phyloP scores from a whole-genome alignment of 1,140 invertebrate genomes.

The Orius laevigatus region DNA sequence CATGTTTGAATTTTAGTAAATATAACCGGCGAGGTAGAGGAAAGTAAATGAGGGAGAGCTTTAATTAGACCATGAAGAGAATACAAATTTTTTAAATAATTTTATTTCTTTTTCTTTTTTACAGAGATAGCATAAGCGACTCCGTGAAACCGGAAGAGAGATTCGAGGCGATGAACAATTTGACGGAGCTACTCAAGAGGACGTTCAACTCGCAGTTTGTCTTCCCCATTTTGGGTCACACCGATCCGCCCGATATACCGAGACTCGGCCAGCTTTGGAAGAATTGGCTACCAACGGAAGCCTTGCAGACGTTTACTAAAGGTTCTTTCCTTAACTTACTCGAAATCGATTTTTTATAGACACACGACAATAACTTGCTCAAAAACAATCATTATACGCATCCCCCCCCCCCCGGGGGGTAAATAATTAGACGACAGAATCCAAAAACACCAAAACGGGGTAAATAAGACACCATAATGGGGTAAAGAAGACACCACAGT shows the following conservation, averaged over 20 bases:
- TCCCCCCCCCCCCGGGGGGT: no score
- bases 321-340: conserved; percentile 42
- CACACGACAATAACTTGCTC: no score
- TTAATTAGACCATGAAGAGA: no score
- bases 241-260: conserved; percentile 41
- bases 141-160: conserved; percentile 30
- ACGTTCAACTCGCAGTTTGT: conserved; percentile 67
- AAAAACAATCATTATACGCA: no score
- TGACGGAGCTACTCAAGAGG: conserved; percentile 53
- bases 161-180: conserved; percentile 49
- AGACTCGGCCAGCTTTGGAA: conserved; percentile 55
- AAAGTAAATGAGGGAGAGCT: no score
- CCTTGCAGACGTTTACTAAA: conserved; percentile 53
- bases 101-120: conserved; percentile 19
- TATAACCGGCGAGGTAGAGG: no score
- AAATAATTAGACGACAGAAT: no score
- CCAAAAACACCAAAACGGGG: no score
- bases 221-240: conserved; percentile 64
- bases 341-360: no score
- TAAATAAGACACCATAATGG: no score
- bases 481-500: no score
- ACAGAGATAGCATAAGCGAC: conserved; percentile 43
- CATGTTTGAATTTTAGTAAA: no score
- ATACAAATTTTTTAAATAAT: background rate
- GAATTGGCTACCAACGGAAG: conserved; percentile 63